Base-by-base conservation (phyloP, 2,113 vertebrate genomes). In the Actenoides hombroni region DNA sequence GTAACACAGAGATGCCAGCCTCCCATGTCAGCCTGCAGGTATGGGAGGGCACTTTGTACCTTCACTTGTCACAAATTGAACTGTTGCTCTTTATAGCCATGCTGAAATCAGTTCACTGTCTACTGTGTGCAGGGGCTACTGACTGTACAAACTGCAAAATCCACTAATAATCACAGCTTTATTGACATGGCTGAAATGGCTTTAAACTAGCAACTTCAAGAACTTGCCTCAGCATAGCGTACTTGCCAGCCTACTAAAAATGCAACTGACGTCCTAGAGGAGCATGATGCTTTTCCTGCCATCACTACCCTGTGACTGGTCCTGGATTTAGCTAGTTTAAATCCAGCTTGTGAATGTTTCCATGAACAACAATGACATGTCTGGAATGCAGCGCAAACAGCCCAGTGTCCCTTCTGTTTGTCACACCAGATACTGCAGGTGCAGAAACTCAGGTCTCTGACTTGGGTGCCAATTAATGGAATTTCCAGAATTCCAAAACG, bases 21-120 rank as follows among this genome's bases (percentile, higher is more conserved):
- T 13, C 23, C 1, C 7, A 2, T 1, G 0, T 26, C 67, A 25
- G 0, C 7, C 35, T 13, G 4, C 26, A 15, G 56, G 21, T 37
- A 8, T 25, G 11, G 0, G 2, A 37, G 81, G 16, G 39, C 37
- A 0, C 16, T 67, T 67, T 26, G 8, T 25, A 4, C 26, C 7
- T 18, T 28, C 21, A 0, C 12, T n/a, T 57, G 24, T 51, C 3
- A 0, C 13, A 17, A 73, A 42, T 5, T 3, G 0, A 24, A 9
- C 12, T 57, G 26, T 13, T 23, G 2, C 15, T 37, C 31, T 24
- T 16, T 8, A 28, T 10, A 54, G 51, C 42, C 11, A 51, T 23
- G 7, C 39, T 20, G 57, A 25, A 46, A 79, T 23, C 46, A 49
- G 13, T 49, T 75, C 82, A 2, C 49, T 24, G 49, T 12, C 68